Evolutionary conservation across 2,797 vertebrate genomes (phyloP), one percentile per base, ranked within the genome.

Genomic region (Gephyroberyx darwinii): DNA sequence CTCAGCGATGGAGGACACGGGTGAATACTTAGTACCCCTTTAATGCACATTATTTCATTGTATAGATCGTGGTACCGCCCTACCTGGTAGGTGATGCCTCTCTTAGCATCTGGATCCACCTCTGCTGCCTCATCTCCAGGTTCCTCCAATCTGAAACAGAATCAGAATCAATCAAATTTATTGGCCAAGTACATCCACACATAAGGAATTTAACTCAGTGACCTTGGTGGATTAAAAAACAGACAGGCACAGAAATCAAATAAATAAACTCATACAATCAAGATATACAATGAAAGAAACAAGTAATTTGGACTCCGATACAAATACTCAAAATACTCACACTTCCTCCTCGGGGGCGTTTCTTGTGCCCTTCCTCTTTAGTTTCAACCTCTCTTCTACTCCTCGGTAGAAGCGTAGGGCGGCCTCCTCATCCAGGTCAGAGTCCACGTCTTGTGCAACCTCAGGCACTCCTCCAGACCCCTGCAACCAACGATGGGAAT

Each of bases 81-180:
- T 88, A 94, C 95, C 95, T 96, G 96, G 57, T 98, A 98, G 8
- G 96, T 99, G 80, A 98, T 98, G 5, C 94, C 91, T 92, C 98
- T 95, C 93, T 99, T 99, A 3, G 90, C 89, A 67, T 91, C 91
- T 48, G 79, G 80, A 71, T 94, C 90, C 65, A 88, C 80, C 30
- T 81, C 92, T 35, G 91, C 93, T 0, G 75, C 55, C 0, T 73
- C 69, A 2, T 87, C 78, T 8, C 70, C 64, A 8, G 56, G 22
- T 17, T 66, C 87, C 52, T 84, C 91, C 33, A 80, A 0, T 69
- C 92, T 93, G 84, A 69, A 86, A 87, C n/a, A n/a, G n/a, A n/a
- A n/a, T n/a, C n/a, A n/a, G n/a, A n/a, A n/a, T n/a, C n/a, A n/a
- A n/a, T n/a, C n/a, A n/a, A n/a, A n/a, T n/a, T n/a, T n/a, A n/a